A percentile compares a stretch with the other conserved stretches of the same genome.
Evolutionary conservation across 2,797 vertebrate genomes (phyloP).

Genomic region (Acropternis orthonyx): DNA sequence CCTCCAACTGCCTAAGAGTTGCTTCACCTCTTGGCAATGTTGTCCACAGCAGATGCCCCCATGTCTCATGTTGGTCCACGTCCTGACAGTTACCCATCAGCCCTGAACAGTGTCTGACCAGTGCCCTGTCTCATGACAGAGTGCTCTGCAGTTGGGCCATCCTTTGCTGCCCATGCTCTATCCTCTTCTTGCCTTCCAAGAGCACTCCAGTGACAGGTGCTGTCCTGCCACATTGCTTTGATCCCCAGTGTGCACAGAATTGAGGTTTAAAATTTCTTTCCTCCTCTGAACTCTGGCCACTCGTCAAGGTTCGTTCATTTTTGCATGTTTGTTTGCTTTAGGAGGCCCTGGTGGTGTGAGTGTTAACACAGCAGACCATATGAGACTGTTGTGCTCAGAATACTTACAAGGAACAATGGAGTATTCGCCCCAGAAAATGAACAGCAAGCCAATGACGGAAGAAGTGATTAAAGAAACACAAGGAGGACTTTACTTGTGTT

Average conservation of each 20-base stretch:
- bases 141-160: not conserved
- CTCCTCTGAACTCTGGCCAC: not conserved
- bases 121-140: not conserved
- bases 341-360: not conserved
- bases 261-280: not conserved
- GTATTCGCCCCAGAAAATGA: not conserved
- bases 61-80: not conserved
- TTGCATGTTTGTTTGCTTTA: not conserved
- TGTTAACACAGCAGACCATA: not conserved
- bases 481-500: not conserved
- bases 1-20: not conserved
- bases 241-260: not conserved
- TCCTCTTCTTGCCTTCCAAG: accelerated
- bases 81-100: not conserved
- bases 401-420: not conserved
- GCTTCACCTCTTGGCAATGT: not conserved
- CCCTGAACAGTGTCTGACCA: not conserved
- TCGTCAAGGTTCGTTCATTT: not conserved
- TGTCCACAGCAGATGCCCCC: accelerated
- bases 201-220: not conserved
- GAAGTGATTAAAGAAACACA: not conserved
- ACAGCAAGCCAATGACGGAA: not conserved
- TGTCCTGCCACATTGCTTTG: not conserved
- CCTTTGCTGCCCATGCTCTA: not conserved
- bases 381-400: not conserved